Evolutionary conservation across 2,888 invertebrate species (phyloP).

Genomic region (Octodonta nipae): DNA sequence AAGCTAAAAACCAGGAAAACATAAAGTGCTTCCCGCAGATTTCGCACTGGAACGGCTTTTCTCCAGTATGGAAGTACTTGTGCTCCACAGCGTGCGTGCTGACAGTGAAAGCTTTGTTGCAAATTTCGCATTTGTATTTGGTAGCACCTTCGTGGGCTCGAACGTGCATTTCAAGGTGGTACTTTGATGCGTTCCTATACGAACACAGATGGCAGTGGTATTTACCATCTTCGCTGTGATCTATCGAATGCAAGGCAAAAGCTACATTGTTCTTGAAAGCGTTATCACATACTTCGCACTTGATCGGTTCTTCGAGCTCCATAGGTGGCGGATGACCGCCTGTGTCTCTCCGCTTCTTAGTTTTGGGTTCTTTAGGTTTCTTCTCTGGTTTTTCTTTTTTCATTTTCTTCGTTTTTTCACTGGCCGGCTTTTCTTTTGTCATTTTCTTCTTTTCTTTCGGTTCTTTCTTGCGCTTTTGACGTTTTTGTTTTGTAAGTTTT

Average conservation of each 20-base stretch:
- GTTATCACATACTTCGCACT: conserved; percentile 42
- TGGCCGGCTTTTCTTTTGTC: conserved; percentile 6
- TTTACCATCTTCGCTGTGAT: conserved; percentile 24
- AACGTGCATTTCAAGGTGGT: conserved; percentile 33
- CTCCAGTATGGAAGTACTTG: conserved; percentile 28
- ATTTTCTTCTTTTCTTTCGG: conserved; percentile 6
- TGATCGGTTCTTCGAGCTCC: conserved; percentile 31
- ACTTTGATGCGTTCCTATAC: conserved; percentile 27
- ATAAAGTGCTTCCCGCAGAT: conserved; percentile 41
- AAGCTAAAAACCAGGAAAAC: conserved; percentile 37
- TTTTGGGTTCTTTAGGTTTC: conserved; percentile 1
- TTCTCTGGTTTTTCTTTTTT: conserved; percentile 10
- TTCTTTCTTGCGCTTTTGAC: too few relatives aligned
- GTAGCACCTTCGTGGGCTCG: conserved; percentile 35
- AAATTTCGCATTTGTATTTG: conserved; percentile 31
- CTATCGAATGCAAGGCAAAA: conserved; percentile 26
- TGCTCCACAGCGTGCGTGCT: conserved; percentile 28
- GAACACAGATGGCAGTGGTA: conserved; percentile 29
- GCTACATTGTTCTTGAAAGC: conserved; percentile 35
- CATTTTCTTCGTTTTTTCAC: conserved; percentile 5
- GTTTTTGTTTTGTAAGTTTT: conserved; percentile 13
- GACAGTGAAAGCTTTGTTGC: conserved; percentile 27
- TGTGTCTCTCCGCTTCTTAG: conserved; percentile 8
- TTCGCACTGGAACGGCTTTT: conserved; percentile 41
- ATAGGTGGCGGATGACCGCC: conserved; percentile 17